A percentile compares a stretch with the other conserved stretches of the same genome.
These are phyloP conservation scores for Pipra filicauda DNA, from an alignment of 2,113 vertebrate species.

Conservation along the genomic window DNA sequence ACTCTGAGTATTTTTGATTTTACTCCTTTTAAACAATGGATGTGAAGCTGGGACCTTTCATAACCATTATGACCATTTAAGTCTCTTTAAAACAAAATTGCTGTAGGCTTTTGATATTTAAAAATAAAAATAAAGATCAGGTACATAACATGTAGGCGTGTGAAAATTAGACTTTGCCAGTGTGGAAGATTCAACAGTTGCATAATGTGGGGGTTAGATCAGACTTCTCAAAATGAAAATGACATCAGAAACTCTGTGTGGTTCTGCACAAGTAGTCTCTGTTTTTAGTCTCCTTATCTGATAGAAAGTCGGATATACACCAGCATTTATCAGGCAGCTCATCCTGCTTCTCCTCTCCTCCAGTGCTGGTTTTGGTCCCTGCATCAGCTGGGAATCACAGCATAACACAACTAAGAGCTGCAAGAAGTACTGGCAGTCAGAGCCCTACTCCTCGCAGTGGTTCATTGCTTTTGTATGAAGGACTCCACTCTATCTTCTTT, in stretches of 20 bases:
- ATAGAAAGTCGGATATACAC: neutral
- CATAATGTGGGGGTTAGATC: slow-evolving; percentile 38
- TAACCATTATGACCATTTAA: neutral
- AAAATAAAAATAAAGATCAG: slow-evolving; percentile 57
- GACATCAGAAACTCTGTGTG: slow-evolving; percentile 20
- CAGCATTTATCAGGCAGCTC: neutral
- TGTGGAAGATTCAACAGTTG: slow-evolving; percentile 27
- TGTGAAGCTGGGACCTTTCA: neutral
- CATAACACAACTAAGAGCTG: neutral
- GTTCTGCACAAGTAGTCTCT: neutral
- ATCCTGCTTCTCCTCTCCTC: neutral
- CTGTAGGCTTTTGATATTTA: neutral
- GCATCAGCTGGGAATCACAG: neutral
- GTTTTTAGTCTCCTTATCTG: slow-evolving; percentile 19
- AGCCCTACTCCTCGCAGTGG: neutral
- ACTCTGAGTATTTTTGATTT: neutral
- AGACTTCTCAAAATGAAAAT: slow-evolving; percentile 34
- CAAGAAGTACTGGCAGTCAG: neutral
- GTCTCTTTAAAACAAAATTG: neutral
- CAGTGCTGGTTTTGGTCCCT: neutral
- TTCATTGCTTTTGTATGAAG: neutral
- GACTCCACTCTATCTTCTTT: neutral
- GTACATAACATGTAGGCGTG: slow-evolving; percentile 49
- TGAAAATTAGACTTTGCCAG: slow-evolving; percentile 44
- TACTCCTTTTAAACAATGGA: neutral